phyloP scores from a whole-genome alignment of 2,113 vertebrate genomes.

The Hypocryptadius cinnamomeus region DNA sequence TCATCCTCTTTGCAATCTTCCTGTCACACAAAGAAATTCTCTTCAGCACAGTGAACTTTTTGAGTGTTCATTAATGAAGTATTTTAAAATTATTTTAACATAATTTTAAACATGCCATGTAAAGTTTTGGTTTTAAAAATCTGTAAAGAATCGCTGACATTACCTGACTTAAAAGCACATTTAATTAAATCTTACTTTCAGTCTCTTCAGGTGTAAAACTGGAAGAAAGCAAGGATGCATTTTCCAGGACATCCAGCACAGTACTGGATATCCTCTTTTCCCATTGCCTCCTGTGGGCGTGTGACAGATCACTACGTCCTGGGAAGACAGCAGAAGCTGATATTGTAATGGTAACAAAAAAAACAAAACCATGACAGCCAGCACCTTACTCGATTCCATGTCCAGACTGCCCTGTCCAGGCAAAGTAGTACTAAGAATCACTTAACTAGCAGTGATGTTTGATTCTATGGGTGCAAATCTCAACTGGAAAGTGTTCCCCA shows the following conservation, averaged over 20 bases:
- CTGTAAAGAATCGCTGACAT: background rate
- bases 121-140: background rate
- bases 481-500: background rate
- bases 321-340: background rate
- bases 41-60: background rate
- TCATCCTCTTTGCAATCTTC: background rate
- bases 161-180: background rate
- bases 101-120: accelerated
- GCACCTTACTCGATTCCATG: background rate
- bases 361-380: background rate
- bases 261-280: constrained; percentile 49
- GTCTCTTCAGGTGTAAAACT: constrained; percentile 53
- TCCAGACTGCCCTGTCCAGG: background rate
- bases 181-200: constrained; percentile 46
- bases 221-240: constrained; percentile 73
- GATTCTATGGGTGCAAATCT: background rate
- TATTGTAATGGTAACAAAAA: background rate
- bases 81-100: background rate
- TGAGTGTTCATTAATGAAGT: background rate
- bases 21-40: background rate
- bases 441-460: background rate
- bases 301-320: background rate
- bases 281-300: constrained; percentile 72
- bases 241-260: constrained; percentile 68
- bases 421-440: background rate